These are phyloP conservation scores for Tolmerus cingulatus DNA, from an alignment of 2,888 invertebrate species.

Conservation along the genomic window DNA sequence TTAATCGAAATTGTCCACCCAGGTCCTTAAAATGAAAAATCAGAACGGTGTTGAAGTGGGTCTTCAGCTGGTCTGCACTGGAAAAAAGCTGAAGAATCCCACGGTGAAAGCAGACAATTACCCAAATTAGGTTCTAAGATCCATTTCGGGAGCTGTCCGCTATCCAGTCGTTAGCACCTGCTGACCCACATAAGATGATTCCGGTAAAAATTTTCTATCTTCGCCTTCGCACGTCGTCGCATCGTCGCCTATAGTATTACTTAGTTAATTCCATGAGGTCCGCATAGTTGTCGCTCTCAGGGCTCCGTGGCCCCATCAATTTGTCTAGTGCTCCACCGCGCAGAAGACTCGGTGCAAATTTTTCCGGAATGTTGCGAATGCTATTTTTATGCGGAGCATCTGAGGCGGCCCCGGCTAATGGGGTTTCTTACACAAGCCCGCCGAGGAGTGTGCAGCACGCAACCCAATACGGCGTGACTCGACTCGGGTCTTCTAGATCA, in stretches of 20 bases:
- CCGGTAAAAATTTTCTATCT: background rate
- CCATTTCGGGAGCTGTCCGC: background rate
- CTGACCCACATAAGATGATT: slow-evolving; percentile 7
- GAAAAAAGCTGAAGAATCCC: background rate
- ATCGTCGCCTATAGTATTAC: background rate
- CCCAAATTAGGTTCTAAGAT: background rate
- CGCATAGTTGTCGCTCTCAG: background rate
- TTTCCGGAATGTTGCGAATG: slow-evolving; percentile 37
- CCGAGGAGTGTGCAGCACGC: slow-evolving; percentile 11
- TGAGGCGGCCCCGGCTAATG: slow-evolving; percentile 1
- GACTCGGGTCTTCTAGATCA: slow-evolving; percentile 32
- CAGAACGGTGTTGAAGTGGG: background rate
- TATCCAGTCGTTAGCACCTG: background rate
- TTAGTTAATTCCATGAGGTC: background rate
- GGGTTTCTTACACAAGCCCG: slow-evolving; percentile 21
- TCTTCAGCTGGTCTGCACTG: background rate
- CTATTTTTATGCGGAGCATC: slow-evolving; percentile 7
- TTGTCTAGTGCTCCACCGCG: background rate
- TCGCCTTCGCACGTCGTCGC: background rate
- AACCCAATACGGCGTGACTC: slow-evolving; percentile 23
- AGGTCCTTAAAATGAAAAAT: background rate
- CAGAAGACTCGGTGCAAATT: background rate
- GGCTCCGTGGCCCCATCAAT: background rate
- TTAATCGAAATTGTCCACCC: background rate
- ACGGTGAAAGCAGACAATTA: background rate